Base-by-base conservation (phyloP, 2,888 invertebrate genomes). In the Campaea margaritaria region DNA sequence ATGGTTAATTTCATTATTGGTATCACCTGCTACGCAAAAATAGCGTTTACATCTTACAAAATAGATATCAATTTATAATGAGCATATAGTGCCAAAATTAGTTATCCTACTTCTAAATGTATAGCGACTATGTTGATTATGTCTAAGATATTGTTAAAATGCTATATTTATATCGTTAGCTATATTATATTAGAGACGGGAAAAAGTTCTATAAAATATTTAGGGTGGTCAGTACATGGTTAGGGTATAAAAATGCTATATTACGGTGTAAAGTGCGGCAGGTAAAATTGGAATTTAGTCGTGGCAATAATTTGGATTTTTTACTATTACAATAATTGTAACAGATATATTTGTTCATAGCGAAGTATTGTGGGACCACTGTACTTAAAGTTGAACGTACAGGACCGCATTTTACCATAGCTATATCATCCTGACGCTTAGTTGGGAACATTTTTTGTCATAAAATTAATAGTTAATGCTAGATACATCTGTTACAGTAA, bases 191-290 rank as follows among this genome's bases (percentile, higher is more conserved):
- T 65, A 73, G 70, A 72, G 65, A 70, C 76, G 65, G 75, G 75
- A 79, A 83, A 83, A 83, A 78, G 70, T 77, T 76, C 82, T 83
- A 82, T 78, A 83, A 84, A 85, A 85, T 81, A 81, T 76, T 66
- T 65, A 68, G 68, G 38, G 74, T n/a, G 71, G 63, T 72, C 70
- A 74, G 70, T 74, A 70, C 70, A 71, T 65, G 70, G 58, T 65
- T 69, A 12, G 58, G 69, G 72, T 78, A 74, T 74, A 74, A 75
- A 60, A 75, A 75, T 71, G 65, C 62, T 48, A 47, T 28, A 31
- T 38, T 38, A 4, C 27, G 0, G 21, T 27, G 27, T 39, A 13
- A 16, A 16, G n/a, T 28, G 13, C 28, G 28, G 38, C 39, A 27
- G 11, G 14, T 45, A 63, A 55, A 51, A 57, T 56, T 38, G 38